Evolutionary conservation across 2,888 invertebrate genomes (phyloP).

Genomic region (Perizoma flavofasciatum): DNA sequence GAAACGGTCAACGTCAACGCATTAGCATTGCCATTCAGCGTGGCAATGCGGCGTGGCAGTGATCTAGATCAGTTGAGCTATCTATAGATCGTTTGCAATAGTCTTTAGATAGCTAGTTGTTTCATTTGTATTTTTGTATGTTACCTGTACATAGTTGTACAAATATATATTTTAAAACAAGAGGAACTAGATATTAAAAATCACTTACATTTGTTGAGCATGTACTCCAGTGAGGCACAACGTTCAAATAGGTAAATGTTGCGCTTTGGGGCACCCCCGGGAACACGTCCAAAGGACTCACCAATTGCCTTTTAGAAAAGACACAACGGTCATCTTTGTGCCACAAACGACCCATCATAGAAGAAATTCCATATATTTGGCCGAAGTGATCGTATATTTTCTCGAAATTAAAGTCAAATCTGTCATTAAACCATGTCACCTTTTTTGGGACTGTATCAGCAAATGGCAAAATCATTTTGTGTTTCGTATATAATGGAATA

Average conservation of each 20-base stretch:
- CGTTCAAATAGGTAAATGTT: slow-evolving; percentile 54
- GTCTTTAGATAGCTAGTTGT: no score
- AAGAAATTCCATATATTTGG: slow-evolving; percentile 41
- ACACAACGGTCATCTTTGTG: slow-evolving; percentile 49
- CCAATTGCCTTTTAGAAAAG: slow-evolving; percentile 54
- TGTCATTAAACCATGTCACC: slow-evolving; percentile 42
- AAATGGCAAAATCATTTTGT: slow-evolving; percentile 37
- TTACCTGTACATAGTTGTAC: no score
- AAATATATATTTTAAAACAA: no score
- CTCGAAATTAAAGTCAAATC: slow-evolving; percentile 42
- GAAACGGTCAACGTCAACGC: no score
- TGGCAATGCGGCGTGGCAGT: no score
- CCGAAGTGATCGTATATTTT: slow-evolving; percentile 48
- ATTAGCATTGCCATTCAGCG: no score
- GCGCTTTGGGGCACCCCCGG: slow-evolving; percentile 54
- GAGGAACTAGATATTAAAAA: no score
- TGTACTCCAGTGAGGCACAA: slow-evolving; percentile 62
- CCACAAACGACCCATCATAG: slow-evolving; percentile 19
- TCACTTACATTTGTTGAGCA: slow-evolving; percentile 51
- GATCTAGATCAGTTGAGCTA: no score
- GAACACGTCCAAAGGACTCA: slow-evolving; percentile 53
- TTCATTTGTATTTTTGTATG: no score
- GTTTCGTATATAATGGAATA: slow-evolving; percentile 48
- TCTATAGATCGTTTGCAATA: no score
- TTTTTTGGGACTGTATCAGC: slow-evolving; percentile 31